Conservation (phyloP, 2,888 invertebrate genomes). For the Dilophus febrilis region DNA sequence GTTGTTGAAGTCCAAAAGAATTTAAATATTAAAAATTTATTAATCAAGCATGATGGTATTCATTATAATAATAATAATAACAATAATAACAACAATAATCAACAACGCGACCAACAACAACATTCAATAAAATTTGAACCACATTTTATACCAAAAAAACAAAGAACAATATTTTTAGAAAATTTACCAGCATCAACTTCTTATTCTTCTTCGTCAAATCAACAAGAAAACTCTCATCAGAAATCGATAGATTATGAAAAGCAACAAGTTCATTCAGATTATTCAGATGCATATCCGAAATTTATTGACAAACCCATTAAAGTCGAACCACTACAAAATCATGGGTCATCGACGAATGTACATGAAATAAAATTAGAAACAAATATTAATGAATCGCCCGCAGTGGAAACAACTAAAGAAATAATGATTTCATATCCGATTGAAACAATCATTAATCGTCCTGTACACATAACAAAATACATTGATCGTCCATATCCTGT, state of each 20-base stretch:
- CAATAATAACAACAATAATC: no score
- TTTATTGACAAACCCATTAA: no score
- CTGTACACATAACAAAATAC: slow-evolving; percentile 18
- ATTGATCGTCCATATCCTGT: slow-evolving; percentile 13
- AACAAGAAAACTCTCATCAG: no score
- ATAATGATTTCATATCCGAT: slow-evolving; percentile 24
- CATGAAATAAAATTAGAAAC: no score
- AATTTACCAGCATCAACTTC: background rate
- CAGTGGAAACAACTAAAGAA: slow-evolving; percentile 33
- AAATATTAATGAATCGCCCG: slow-evolving; percentile 18
- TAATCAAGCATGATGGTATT: slow-evolving; percentile 22
- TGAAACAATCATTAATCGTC: slow-evolving; percentile 16
- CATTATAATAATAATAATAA: no score
- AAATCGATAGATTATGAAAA: no score
- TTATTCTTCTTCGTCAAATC: slow-evolving; percentile 25
- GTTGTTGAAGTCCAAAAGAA: slow-evolving; percentile 49
- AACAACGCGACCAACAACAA: slow-evolving; percentile 6
- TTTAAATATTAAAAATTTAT: slow-evolving; percentile 30
- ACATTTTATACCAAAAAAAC: slow-evolving; percentile 1
- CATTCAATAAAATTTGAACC: slow-evolving; percentile 3
- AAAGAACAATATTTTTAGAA: no score
- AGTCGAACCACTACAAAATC: no score
- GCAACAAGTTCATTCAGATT: no score
- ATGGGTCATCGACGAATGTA: no score
- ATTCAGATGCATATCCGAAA: no score